Evolutionary conservation across 1,140 invertebrate genomes (phyloP), one percentile per base, ranked within the genome.

Genomic region (Diuraphis noxia): DNA sequence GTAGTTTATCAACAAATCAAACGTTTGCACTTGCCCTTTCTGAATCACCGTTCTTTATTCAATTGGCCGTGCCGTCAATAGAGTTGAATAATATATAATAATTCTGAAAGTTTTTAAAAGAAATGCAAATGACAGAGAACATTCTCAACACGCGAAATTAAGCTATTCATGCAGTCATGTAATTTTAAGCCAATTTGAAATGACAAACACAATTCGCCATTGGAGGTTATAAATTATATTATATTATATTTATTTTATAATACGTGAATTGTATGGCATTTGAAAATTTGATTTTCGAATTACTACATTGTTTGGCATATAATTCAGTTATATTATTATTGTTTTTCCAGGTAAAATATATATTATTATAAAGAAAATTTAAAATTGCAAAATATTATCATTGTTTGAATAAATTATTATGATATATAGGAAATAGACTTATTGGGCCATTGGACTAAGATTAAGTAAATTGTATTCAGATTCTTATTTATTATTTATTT

Each of bases 111-210:
- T 34, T 40, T 6, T 13, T 9, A 88, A 46, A 56, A 88, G 25
- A n/a, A 63, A 63, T 88, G 49, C 25, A 63, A 88, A 88, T 63
- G 86, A 56, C 86, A 88, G 49, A 34, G 49, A 52, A 87, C 34
- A 56, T 87, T 63, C 25, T 9, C 86, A 19, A 40, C n/a, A 88
- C 23, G 40, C 25, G 17, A 56, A 88, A 88, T 88, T 63, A 52
- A 40, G 9, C 36, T 63, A 25, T 56, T 56, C 49, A 63, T 21
- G 21, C 84, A 34, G 86, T 52, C 25, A 40, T 63, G 49, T 63
- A 63, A 88, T 88, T 63, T 63, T 40, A 88, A 21, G 86, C 56
- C 40, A 10, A 86, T 63, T 88, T 30, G 2, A 56, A 63, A 88
- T n/a, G 34, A 88, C 40, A 56, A 63, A 40, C 30, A 88, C 49